Base-by-base conservation (phyloP, 2,888 invertebrate species). In the Mythimna ferrago region DNA sequence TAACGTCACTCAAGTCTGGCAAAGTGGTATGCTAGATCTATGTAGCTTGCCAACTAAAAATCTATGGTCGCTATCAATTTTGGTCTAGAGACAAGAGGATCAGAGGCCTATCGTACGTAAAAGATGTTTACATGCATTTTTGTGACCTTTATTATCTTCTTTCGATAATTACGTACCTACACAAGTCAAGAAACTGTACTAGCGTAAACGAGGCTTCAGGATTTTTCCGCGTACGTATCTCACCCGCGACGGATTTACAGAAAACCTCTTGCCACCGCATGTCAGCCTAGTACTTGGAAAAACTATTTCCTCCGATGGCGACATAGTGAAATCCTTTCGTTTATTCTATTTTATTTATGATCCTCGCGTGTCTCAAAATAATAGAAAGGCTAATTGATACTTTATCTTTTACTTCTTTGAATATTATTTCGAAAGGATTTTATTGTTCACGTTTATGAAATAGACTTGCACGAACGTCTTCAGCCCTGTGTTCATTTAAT, bases 241-340 rank as follows among this genome's bases (percentile, higher is more conserved):
- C 67, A 66, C 64, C 73, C 87, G 83, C 84, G 88, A 87, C 81
- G 87, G 91, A 89, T 91, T 91, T 92, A 87, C 84, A 82, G 75
- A 91, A 93, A 92, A 90, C 90, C 89, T 91, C 91, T 92, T 92
- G 91, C 87, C 73, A 76, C 78, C 78, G 84, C 85, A 85, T 92
- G 89, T 83, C 87, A 85, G 81, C 90, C 90, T 92, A 85, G 91
- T 93, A 91, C 86, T 89, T 87, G 72, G 81, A 79, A 87, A 91
- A 92, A 92, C 90, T 91, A 92, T 92, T 93, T 90, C 86, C 87
- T 69, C 71, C 62, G 71, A 53, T 72, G 71, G 71, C 65, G 71
- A 54, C 72, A 69, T 73, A 66, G 64, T 70, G 61, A 67, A 77
- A 83, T 82, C 73, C 70, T 57, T 71, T 73, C 44, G 56, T 77